Evolutionary conservation across 2,797 vertebrate genomes (phyloP).

Genomic region (Avahi laniger): DNA sequence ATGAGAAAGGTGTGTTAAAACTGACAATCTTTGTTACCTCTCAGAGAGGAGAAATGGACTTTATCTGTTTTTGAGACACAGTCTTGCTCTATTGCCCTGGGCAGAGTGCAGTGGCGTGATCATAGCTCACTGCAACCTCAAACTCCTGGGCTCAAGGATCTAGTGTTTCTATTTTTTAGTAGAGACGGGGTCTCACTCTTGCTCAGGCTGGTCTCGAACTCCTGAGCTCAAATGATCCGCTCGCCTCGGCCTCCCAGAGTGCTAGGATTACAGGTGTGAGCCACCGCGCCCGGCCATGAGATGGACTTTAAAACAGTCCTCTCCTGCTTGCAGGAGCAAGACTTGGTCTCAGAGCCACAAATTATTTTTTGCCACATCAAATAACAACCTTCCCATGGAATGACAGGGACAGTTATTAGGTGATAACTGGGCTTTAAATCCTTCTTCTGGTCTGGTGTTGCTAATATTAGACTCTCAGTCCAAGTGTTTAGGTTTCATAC

Average conservation of each 20-base stretch:
- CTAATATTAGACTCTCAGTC: not conserved
- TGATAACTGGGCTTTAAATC: not conserved
- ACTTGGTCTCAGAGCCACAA: not conserved
- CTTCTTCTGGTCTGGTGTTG: not conserved
- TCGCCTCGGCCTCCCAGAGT: too few relatives aligned
- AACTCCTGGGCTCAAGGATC: too few relatives aligned
- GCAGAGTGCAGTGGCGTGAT: too few relatives aligned
- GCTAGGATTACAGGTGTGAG: too few relatives aligned
- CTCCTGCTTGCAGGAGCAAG: not conserved
- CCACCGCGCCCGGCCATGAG: not conserved
- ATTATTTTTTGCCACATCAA: slow-evolving; percentile 10
- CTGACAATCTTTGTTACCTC: not conserved
- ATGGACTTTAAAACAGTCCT: not conserved
- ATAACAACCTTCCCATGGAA: not conserved
- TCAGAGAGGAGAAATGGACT: not conserved
- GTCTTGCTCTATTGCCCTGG: too few relatives aligned
- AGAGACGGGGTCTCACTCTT: too few relatives aligned
- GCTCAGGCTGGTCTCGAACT: too few relatives aligned
- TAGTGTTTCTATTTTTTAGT: too few relatives aligned
- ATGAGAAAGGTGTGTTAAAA: not conserved
- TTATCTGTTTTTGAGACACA: not conserved
- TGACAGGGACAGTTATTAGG: not conserved
- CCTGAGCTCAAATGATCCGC: too few relatives aligned
- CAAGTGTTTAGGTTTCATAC: slow-evolving; percentile 27
- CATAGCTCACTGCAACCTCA: too few relatives aligned